A percentile compares a stretch with the other conserved stretches of the same genome.
Conservation (phyloP, 1,140 invertebrate species). For the Spodoptera litura region DNA sequence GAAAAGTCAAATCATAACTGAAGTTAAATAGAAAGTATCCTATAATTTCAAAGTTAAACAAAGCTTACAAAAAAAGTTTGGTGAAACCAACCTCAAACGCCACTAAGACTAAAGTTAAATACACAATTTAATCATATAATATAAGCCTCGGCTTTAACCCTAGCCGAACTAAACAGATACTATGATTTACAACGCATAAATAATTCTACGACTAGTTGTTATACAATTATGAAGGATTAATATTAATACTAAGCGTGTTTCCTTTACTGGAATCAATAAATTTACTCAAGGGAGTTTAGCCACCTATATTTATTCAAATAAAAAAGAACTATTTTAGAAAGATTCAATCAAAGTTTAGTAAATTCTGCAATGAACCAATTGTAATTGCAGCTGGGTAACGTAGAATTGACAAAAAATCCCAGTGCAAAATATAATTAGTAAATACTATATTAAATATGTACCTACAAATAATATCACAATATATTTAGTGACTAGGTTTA, state of each 20-base stretch:
- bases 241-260: neutral
- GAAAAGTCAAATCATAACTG: no score
- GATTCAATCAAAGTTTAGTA: no score
- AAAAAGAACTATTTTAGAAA: neutral
- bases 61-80: conserved; percentile 40
- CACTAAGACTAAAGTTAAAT: conserved; percentile 42
- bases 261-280: conserved; percentile 5
- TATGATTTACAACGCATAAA: conserved; percentile 33
- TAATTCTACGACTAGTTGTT: conserved; percentile 15
- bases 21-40: no score
- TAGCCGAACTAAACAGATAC: conserved; percentile 28
- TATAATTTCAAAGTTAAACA: neutral
- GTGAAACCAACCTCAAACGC: conserved; percentile 33
- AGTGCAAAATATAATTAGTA: no score
- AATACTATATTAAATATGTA: neutral
- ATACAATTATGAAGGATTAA: conserved; percentile 23
- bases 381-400: no score
- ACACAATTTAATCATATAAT: conserved; percentile 34
- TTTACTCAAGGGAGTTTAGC: neutral
- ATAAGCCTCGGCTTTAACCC: conserved; percentile 30
- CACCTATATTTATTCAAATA: neutral
- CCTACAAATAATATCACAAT: conserved; percentile 47
- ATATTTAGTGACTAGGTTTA: conserved; percentile 20
- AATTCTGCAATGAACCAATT: neutral
- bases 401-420: no score